These are phyloP conservation scores for Diarsia rubi DNA, from an alignment of 2,888 invertebrate genomes.

Conservation along the genomic window DNA sequence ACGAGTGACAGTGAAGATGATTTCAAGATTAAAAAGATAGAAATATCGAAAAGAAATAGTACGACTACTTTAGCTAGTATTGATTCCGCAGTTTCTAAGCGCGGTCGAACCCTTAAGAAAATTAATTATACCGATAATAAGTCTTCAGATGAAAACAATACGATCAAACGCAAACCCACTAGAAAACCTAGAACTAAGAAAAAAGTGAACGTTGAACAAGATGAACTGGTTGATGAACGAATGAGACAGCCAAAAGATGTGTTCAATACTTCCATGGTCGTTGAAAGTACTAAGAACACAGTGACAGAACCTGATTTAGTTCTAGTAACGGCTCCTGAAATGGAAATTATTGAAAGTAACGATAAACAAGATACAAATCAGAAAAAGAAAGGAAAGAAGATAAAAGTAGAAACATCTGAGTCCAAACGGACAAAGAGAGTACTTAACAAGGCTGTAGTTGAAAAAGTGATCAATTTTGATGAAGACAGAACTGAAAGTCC, in stretches of 20 bases:
- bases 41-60: conserved; percentile 69
- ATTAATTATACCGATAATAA: conserved; percentile 65
- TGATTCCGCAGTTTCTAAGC: conserved; percentile 66
- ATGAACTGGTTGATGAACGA: conserved; percentile 77
- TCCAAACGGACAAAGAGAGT: conserved; percentile 52
- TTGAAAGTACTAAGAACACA: conserved; percentile 58
- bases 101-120: conserved; percentile 54
- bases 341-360: conserved; percentile 73
- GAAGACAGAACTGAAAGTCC: conserved; percentile 79
- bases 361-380: conserved; percentile 40
- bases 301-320: conserved; percentile 67
- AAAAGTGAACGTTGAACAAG: conserved; percentile 47
- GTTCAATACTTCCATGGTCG: conserved; percentile 76
- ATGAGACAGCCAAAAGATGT: conserved; percentile 76
- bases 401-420: conserved; percentile 50
- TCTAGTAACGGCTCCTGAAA: conserved; percentile 65
- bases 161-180: conserved; percentile 58
- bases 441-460: conserved; percentile 57
- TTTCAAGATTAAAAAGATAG: conserved; percentile 75
- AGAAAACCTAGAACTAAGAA: conserved; percentile 54
- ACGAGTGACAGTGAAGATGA: conserved; percentile 85
- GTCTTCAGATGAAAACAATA: conserved; percentile 67
- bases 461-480: conserved; percentile 53
- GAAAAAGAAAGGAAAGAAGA: conserved; percentile 58
- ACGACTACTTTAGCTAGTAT: conserved; percentile 66